Base-by-base conservation (phyloP, 2,113 vertebrate species). In the Stomatorhinus ivindoensis region DNA sequence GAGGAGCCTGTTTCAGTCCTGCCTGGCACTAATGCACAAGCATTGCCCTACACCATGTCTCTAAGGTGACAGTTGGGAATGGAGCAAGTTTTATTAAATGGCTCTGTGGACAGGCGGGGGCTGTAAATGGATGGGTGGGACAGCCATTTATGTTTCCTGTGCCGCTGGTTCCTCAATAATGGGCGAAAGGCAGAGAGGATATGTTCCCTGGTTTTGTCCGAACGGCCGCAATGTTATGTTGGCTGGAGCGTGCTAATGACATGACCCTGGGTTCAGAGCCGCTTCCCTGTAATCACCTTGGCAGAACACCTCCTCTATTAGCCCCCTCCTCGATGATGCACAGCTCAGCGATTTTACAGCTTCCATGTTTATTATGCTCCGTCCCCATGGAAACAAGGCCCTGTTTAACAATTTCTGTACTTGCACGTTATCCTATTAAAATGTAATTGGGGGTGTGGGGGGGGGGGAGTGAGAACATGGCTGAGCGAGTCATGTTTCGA, bases 331-430 rank as follows among this genome's bases (percentile, higher is more conserved):
- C 21, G 2, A 27, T 86, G 83, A 86, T 48, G 83, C 83, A 50
- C 24, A 86, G 83, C 83, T 86, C 83, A 50, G 83, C 83, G 24
- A 86, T 86, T 86, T 86, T 85, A 48, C 82, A 85, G 82, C 82
- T 48, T 39, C 46, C 39, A n/a, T 86, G 6, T 50, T 47, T 47
- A 47, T 86, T 50, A n/a, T 15, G 3, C 21, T 48, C 7, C 24
- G 27, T 86, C 44, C 47, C 83, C 83, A 86, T 86, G 83, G 83
- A 86, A 86, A 86, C 83, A 17, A 85, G 47, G 24, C 46, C 47
- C 83, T 47, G 24, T 4, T 86, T 50, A 86, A 31, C n/a, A 86
- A 13, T 86, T n/a, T 47, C 9, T 31, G 17, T 76, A 6, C 83
- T 47, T 47, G 42, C 42, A 85, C 4, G n/a, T 85, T 85, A 85